These are phyloP conservation scores for Arizona elegans DNA, from an alignment of 2,113 vertebrate species.

Conservation along the genomic window DNA sequence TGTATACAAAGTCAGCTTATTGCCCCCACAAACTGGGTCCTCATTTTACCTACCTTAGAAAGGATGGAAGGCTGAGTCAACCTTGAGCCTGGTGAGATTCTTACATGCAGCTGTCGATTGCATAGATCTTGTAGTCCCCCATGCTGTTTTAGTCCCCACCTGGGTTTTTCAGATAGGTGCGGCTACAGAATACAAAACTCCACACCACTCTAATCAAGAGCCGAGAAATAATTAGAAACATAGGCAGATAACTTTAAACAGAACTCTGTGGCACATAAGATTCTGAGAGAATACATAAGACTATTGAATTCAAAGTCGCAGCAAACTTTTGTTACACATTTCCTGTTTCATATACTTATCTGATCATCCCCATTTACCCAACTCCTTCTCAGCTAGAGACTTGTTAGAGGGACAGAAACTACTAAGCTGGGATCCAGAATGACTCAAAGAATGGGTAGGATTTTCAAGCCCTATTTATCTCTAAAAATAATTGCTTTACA, in stretches of 20 bases:
- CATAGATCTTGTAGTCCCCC: neutral
- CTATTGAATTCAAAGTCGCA: neutral
- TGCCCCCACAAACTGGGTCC: too few relatives aligned
- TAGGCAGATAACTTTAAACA: neutral
- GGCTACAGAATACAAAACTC: neutral
- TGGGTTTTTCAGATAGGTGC: neutral
- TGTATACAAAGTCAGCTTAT: too few relatives aligned
- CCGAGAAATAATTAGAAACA: neutral
- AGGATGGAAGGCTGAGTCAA: too few relatives aligned
- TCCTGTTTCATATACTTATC: neutral
- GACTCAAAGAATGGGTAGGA: neutral
- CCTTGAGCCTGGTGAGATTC: too few relatives aligned
- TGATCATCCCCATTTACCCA: neutral
- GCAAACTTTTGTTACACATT: neutral
- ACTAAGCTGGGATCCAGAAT: neutral
- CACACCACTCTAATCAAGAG: neutral
- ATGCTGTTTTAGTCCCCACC: neutral
- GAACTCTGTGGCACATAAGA: neutral
- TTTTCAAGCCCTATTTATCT: neutral
- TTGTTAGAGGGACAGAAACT: neutral
- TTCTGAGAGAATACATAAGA: neutral
- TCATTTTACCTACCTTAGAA: too few relatives aligned
- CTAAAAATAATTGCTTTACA: neutral
- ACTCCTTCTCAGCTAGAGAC: neutral
- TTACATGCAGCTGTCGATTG: neutral